phyloP scores from a whole-genome alignment of 30 jellyfish, hydroid and myxozoan genomes.

The Hydra vulgaris region DNA sequence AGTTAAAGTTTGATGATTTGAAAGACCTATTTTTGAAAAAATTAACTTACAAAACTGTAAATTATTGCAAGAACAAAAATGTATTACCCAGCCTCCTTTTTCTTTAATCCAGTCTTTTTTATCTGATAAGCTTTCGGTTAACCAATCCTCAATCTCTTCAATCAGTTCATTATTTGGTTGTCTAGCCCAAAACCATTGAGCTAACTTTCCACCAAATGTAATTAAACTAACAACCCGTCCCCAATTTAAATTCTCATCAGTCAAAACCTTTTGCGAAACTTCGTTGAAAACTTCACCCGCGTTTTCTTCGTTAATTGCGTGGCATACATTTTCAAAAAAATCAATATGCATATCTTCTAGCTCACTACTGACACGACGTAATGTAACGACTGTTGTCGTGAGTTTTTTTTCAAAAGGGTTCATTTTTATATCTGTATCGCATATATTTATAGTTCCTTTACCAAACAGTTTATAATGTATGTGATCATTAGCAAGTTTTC shows the following conservation, averaged over 20 bases:
- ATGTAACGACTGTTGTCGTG: not conserved
- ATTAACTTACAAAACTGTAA: not conserved
- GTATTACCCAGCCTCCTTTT: constrained; percentile 49
- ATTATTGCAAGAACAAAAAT: not conserved
- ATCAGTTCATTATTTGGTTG: constrained; percentile 27
- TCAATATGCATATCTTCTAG: constrained; percentile 17
- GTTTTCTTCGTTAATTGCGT: constrained; percentile 8
- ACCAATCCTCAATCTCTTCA: constrained; percentile 38
- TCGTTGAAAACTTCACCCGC: constrained; percentile 13
- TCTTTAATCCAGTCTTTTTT: constrained; percentile 28
- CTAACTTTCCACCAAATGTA: constrained; percentile 37
- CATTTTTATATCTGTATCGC: not conserved
- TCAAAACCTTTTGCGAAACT: constrained; percentile 23
- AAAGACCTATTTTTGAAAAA: too few species aligned
- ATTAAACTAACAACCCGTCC: constrained; percentile 37
- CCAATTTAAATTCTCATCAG: constrained; percentile 20
- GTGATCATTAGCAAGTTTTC: constrained; percentile 19
- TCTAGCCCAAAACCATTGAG: constrained; percentile 35
- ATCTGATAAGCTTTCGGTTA: constrained; percentile 23
- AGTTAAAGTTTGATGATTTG: too few species aligned
- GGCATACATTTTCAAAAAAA: constrained; percentile 31
- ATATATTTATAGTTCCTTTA: not conserved
- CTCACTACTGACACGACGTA: constrained; percentile 27
- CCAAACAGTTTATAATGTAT: constrained; percentile 16
- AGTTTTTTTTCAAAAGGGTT: not conserved